Evolutionary conservation across 2,888 invertebrate genomes (phyloP).

Genomic region (Agriotes lineatus): DNA sequence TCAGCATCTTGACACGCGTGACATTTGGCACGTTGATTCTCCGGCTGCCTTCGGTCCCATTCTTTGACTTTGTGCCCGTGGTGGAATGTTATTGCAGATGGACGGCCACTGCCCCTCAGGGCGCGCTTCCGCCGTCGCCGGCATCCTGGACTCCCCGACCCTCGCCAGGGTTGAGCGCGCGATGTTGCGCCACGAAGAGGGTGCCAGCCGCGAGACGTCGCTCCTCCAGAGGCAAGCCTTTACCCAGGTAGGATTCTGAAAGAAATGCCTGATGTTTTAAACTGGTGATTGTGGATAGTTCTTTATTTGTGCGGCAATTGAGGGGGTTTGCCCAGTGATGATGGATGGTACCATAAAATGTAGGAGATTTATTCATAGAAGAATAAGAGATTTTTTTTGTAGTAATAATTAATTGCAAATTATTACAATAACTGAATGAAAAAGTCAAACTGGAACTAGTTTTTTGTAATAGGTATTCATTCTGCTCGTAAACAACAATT

Average conservation of each 20-base stretch:
- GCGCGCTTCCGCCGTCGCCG: constrained; percentile 57
- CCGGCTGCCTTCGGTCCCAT: constrained; percentile 6
- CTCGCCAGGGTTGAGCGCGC: constrained; percentile 73
- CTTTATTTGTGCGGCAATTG: too few species aligned
- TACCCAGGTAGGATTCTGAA: constrained; percentile 62
- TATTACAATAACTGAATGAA: too few species aligned
- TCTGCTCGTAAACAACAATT: too few species aligned
- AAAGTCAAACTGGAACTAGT: too few species aligned
- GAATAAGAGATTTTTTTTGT: too few species aligned
- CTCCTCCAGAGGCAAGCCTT: constrained; percentile 59
- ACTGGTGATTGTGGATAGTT: too few species aligned
- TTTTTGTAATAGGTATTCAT: too few species aligned
- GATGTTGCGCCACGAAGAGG: constrained; percentile 69
- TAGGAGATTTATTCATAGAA: too few species aligned
- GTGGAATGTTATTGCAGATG: constrained; percentile 58
- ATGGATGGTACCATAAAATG: too few species aligned
- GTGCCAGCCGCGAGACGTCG: constrained; percentile 58
- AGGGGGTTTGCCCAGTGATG: too few species aligned
- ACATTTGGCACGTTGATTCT: constrained; percentile 24
- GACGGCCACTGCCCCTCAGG: constrained; percentile 51
- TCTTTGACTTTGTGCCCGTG: constrained; percentile 10
- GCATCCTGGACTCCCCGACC: constrained; percentile 72
- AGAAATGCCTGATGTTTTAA: too few species aligned
- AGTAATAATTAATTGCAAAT: too few species aligned
- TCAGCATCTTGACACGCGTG: constrained; percentile 40